Percentiles rank a stretch among this genome's conserved stretches.
These are phyloP conservation scores for Chromoteleia sp. DNA, from an alignment of 2,888 invertebrate genomes.

Conservation along the genomic window DNA sequence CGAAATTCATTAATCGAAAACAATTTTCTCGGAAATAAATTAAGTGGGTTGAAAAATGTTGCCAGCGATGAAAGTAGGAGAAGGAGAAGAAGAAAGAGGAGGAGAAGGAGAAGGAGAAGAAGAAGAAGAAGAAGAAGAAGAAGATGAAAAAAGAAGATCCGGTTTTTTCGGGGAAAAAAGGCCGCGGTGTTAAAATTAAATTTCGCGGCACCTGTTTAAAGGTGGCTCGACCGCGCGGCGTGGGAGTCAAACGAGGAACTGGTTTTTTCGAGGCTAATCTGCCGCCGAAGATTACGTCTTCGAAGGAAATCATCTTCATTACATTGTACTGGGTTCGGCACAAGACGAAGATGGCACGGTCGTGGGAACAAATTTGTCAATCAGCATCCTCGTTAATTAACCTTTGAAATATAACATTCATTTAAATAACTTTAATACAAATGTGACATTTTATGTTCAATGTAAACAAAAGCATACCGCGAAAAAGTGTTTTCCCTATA, in stretches of 20 bases:
- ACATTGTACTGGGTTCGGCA: constrained; percentile 49
- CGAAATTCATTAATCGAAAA: constrained; percentile 56
- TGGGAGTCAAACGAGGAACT: constrained; percentile 80
- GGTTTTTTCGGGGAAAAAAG: constrained; percentile 27
- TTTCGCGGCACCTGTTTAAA: constrained; percentile 75
- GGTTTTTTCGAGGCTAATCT: constrained; percentile 79
- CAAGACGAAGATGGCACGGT: constrained; percentile 56
- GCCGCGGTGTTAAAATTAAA: constrained; percentile 44
- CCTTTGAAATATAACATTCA: too few species aligned
- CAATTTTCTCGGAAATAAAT: constrained; percentile 57
- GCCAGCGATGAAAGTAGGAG: constrained; percentile 4
- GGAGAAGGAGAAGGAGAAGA: constrained; percentile 11
- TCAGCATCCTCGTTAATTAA: constrained; percentile 1
- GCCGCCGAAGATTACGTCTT: constrained; percentile 72
- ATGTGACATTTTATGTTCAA: too few species aligned
- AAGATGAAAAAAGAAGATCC: too few species aligned
- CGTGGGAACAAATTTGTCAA: constrained; percentile 66
- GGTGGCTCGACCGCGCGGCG: constrained; percentile 72
- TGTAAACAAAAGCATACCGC: too few species aligned
- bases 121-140: constrained; percentile 1
- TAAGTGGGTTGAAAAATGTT: constrained; percentile 37
- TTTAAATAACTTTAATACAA: too few species aligned
- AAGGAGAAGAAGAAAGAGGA: constrained; percentile 3
- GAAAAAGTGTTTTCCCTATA: too few species aligned
- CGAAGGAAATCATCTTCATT: constrained; percentile 71